Conservation (phyloP, 2,888 invertebrate genomes). For the Barypeithes pellucidus region DNA sequence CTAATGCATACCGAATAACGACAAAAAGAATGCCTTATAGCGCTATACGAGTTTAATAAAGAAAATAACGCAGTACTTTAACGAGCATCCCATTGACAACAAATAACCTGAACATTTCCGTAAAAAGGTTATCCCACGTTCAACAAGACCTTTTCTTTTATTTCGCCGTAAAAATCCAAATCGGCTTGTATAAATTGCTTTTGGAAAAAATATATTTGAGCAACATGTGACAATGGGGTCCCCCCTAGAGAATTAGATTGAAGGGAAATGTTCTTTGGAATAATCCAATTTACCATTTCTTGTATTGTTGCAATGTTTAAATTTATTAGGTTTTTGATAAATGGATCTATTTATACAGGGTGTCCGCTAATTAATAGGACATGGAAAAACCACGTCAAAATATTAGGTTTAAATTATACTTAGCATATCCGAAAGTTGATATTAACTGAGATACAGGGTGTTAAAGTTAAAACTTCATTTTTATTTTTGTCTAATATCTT, state of each 20-base stretch:
- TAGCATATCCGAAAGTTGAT: no score
- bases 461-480: no score
- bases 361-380: no score
- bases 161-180: conserved; percentile 14
- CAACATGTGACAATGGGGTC: conserved; percentile 20
- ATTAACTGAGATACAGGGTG: no score
- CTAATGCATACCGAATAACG: no score
- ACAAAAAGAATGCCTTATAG: no score
- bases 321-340: conserved; percentile 16
- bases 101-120: conserved; percentile 13
- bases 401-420: no score
- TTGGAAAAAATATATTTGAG: conserved; percentile 20
- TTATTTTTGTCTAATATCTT: no score
- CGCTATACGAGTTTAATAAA: background rate
- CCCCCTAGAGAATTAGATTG: conserved; percentile 15
- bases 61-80: background rate
- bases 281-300: conserved; percentile 11
- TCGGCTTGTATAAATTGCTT: conserved; percentile 19
- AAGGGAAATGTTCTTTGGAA: conserved; percentile 10
- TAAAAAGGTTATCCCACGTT: conserved; percentile 1
- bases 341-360: no score
- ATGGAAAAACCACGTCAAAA: no score
- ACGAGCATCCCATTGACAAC: background rate
- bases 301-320: conserved; percentile 15
- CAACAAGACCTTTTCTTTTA: conserved; percentile 14